A percentile compares a stretch with the other conserved stretches of the same genome.
These are phyloP conservation scores for Dendroctonus valens DNA, from an alignment of 1,140 invertebrate species.

Conservation along the genomic window DNA sequence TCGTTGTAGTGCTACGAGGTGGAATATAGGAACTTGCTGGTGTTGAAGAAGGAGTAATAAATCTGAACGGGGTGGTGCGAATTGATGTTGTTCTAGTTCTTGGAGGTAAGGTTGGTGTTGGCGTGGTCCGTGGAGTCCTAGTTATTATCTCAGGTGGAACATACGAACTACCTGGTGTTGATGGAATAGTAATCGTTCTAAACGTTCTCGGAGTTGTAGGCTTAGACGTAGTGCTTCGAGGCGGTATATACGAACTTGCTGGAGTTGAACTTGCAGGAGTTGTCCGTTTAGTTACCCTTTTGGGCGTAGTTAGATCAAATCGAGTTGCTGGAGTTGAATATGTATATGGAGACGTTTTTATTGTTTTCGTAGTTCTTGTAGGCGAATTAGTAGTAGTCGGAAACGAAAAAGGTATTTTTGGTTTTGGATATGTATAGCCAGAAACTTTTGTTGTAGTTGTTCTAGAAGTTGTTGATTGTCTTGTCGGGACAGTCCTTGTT, in stretches of 20 bases:
- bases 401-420: not conserved
- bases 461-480: too few relatives aligned
- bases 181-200: not conserved
- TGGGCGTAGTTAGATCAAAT: not conserved
- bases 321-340: not conserved
- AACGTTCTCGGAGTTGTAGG: too few relatives aligned
- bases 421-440: too few relatives aligned
- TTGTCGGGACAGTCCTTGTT: not conserved
- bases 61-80: not conserved
- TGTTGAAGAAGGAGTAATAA: not conserved
- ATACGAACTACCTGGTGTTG: too few relatives aligned
- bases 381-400: not conserved
- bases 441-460: too few relatives aligned
- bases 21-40: slow-evolving; percentile 1
- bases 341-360: not conserved
- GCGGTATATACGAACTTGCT: too few relatives aligned
- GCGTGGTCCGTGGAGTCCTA: too few relatives aligned
- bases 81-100: not conserved
- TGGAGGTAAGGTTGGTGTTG: too few relatives aligned
- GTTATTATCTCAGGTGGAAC: too few relatives aligned
- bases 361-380: not conserved
- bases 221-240: too few relatives aligned
- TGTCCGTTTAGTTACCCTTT: not conserved
- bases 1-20: not conserved
- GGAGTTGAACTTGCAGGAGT: not conserved